phyloP scores from a whole-genome alignment of 1,140 invertebrate genomes.

The Drosophila truncata region DNA sequence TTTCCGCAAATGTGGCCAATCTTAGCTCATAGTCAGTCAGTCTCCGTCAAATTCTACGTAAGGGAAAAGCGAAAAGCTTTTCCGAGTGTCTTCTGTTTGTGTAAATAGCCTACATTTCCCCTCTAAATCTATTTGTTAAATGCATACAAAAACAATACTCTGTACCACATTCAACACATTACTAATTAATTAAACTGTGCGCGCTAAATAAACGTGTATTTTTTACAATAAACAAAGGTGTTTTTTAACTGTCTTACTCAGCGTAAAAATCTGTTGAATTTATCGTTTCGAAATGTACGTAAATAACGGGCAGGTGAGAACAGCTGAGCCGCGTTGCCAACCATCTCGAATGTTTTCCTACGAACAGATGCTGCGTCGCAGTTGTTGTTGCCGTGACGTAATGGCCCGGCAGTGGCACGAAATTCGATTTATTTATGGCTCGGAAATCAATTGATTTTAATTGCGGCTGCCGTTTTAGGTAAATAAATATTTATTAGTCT shows the following conservation, averaged over 20 bases:
- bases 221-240: conserved; percentile 58
- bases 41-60: conserved; percentile 22
- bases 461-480: conserved; percentile 24
- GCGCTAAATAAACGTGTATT: conserved; percentile 82
- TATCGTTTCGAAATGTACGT: not conserved
- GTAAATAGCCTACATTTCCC: conserved; percentile 69
- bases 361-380: conserved; percentile 20
- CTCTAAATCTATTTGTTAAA: conserved; percentile 61
- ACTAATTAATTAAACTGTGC: conserved; percentile 72
- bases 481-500: conserved; percentile 15
- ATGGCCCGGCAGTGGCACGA: conserved; percentile 25
- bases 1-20: conserved; percentile 78
- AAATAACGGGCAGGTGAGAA: conserved; percentile 33
- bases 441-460: conserved; percentile 41
- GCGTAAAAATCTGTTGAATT: not conserved
- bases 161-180: conserved; percentile 60
- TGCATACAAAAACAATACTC: conserved; percentile 38
- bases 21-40: conserved; percentile 58
- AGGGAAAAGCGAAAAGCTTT: conserved; percentile 8
- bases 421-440: conserved; percentile 42
- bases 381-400: conserved; percentile 50
- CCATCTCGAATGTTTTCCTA: conserved; percentile 5
- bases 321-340: conserved; percentile 69
- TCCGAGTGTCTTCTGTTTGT: conserved; percentile 58
- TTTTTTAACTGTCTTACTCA: not conserved